A percentile compares a stretch with the other conserved stretches of the same genome.
Evolutionary conservation across 2,113 vertebrate genomes (phyloP).

Genomic region (Pagrus major): DNA sequence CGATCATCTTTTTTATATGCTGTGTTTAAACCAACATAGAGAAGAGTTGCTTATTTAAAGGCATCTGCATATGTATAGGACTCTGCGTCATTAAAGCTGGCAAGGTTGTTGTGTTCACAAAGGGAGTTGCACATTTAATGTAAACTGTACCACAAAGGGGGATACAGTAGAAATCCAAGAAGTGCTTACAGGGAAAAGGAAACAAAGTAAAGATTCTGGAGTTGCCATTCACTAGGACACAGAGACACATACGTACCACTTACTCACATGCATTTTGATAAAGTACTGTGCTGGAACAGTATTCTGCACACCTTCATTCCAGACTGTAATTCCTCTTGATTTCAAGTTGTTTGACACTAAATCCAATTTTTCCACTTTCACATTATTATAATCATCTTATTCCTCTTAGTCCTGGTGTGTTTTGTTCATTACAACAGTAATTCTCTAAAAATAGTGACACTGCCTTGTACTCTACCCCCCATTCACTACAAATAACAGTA

Average conservation of each 20-base stretch:
- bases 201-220: background rate
- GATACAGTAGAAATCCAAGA: background rate
- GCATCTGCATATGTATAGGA: background rate
- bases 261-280: background rate
- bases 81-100: conserved; percentile 15
- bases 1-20: conserved; percentile 41
- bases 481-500: background rate
- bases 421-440: background rate
- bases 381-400: too few relatives aligned
- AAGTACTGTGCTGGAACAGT: background rate
- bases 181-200: background rate
- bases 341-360: background rate
- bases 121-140: conserved; percentile 10
- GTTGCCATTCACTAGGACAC: background rate
- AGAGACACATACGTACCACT: background rate
- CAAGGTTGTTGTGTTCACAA: conserved; percentile 9
- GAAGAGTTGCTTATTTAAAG: conserved; percentile 14
- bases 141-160: conserved; percentile 4
- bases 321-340: background rate
- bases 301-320: background rate
- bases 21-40: conserved; percentile 48
- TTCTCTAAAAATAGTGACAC: background rate
- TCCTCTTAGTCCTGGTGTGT: background rate
- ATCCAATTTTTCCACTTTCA: background rate
- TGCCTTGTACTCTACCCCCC: background rate